Evolutionary conservation across 2,113 vertebrate genomes (phyloP), one percentile per base, ranked within the genome.

Genomic region (Salvelinus sp.): DNA sequence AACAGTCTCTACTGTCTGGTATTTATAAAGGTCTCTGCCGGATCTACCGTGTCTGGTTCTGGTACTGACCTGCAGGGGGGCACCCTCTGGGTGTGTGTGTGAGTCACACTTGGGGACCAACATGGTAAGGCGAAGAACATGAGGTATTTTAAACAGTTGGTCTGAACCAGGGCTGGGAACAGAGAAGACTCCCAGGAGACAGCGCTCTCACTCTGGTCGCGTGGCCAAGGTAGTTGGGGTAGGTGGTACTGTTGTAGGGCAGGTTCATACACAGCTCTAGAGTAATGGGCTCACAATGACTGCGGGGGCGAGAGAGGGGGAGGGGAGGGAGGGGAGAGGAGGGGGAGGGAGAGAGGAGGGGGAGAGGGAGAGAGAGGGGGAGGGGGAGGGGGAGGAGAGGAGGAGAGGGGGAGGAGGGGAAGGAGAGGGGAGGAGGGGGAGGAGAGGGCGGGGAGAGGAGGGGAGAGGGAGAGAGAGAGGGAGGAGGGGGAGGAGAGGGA

Each of bases 121-220:
- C 78, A 99, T 92, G 0, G 96, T 98, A 80, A 98, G 77, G 97
- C 96, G 82, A 98, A 99, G 92, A 98, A 99, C 97, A 99, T 99
- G 81, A 98, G 96, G 88, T 96, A 98, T 80, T 95, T 97, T 92
- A 97, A 98, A 86, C 97, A 99, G 89, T 96, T 95, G 65, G 97
- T 98, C 83, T 98, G 97, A 80, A 99, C 97, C 79, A 99, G 94
- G 1, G 96, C 96, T 2, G 97, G 97, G 86, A 99, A 99, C 57
- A 98, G 94, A 0, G 96, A 97, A 0, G 96, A 94, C 84, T 98
- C 97, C 97, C 97, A 98, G 88, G 96, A 97, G 83, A 97, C 90
- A 0, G 97, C 97, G 22, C 95, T 95, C 93, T 98, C 97, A 16
- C 96, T 90, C 90, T 99, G 97, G 96, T 96, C 76, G 87, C 89